Evolutionary conservation across 2,888 invertebrate species (phyloP), one percentile per base, ranked within the genome.

Genomic region (Rhingia campestris): DNA sequence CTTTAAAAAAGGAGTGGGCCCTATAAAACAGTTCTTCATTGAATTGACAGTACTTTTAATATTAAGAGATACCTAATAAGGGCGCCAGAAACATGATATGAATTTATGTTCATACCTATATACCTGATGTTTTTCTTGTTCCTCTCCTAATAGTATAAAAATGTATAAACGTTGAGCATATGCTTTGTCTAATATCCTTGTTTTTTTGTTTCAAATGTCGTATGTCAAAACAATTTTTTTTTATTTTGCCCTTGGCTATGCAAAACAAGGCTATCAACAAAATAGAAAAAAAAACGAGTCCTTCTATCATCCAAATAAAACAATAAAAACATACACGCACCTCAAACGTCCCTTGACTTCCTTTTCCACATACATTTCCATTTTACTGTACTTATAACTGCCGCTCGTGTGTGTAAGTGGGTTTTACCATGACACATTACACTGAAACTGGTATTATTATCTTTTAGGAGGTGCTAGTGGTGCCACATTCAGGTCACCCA

Each of bases 401-500:
- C 22, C 49, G 9, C 14, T 30, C 30, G 41, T 33, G 6, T 33
- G 4, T 47, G 51, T 41, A 64, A 64, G 74, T 79, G 74, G 64
- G 73, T 79, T 64, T 84, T 61, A 51, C 79, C 82, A 74, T 84
- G 79, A 79, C 79, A 79, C 41, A 74, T 61, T 54, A 59, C 73
- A 35, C 64, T 54, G 72, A 41, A 72, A 49, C 59, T 59, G 32
- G 43, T 54, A 37, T 41, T 39, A 72, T 61, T 79, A 79, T 84
- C 74, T 77, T 30, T 58, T 66, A 64, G 73, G 37, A 67, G 74
- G 84, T 79, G 84, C 74, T 30, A 59, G 41, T 70, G 59, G 64
- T 70, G 69, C 70, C 84, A 58, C 37, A 77, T 77, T 84, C 79
- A 84, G 84, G 84, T 84, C 84, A 84, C 79, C 79, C 79, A 69